Conservation (phyloP, 2,113 vertebrate species). For the Motacilla alba region DNA sequence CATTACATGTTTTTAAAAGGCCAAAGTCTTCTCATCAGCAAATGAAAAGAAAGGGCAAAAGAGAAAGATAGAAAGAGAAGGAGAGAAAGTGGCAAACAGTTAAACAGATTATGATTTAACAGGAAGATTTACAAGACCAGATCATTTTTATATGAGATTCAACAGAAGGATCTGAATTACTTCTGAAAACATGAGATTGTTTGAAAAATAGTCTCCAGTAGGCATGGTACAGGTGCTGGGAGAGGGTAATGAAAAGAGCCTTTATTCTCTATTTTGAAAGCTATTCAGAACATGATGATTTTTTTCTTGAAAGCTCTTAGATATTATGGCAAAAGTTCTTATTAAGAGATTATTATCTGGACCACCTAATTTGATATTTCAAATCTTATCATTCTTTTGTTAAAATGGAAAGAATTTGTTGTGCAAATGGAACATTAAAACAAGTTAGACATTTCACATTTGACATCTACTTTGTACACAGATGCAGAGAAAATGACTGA, state of each 20-base stretch:
- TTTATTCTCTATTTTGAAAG: not conserved
- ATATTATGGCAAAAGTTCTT: not conserved
- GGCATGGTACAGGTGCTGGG: fast-evolving
- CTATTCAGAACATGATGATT: not conserved
- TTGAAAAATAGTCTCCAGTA: not conserved
- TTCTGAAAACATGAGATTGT: not conserved
- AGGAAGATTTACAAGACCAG: not conserved
- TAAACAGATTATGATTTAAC: not conserved
- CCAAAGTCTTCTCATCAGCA: not conserved
- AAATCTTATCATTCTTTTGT: not conserved
- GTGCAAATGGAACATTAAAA: not conserved
- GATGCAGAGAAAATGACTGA: not conserved
- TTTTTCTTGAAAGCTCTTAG: not conserved
- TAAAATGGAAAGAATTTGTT: not conserved
- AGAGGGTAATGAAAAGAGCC: not conserved
- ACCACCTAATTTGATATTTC: not conserved
- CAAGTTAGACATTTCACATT: not conserved
- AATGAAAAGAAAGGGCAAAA: not conserved
- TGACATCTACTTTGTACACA: not conserved
- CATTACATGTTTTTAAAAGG: not conserved
- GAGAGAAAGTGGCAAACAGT: not conserved
- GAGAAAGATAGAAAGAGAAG: not conserved
- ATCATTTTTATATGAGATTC: not conserved
- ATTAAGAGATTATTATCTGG: not conserved
- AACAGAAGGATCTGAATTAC: not conserved